phyloP scores from a whole-genome alignment of 2,797 vertebrate genomes.

The Squalus acanthias region DNA sequence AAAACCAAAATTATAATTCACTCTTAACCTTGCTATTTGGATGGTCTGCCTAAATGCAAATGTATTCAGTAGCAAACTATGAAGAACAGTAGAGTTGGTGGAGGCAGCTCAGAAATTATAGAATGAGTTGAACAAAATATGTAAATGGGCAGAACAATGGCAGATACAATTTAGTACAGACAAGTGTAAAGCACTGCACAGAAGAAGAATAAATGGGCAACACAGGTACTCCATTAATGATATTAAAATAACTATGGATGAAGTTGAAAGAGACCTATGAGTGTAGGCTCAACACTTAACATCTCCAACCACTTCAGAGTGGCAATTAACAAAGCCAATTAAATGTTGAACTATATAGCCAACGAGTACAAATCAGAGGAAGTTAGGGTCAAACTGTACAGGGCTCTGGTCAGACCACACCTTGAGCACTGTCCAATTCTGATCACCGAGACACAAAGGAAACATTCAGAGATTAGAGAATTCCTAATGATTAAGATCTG shows the following conservation, averaged over 20 bases:
- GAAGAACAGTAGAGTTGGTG: neutral
- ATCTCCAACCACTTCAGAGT: neutral
- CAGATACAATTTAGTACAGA: neutral
- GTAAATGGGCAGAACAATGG: neutral
- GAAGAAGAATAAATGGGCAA: neutral
- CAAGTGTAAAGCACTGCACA: neutral
- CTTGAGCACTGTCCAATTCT: neutral
- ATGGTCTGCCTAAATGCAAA: too few relatives aligned
- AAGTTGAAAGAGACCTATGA: neutral
- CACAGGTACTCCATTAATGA: neutral
- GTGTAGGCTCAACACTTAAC: neutral
- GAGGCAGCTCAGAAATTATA: neutral
- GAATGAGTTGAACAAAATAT: neutral
- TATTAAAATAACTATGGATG: neutral
- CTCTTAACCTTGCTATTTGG: neutral
- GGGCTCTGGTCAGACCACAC: neutral
- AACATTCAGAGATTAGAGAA: neutral
- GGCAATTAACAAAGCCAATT: neutral
- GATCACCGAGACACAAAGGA: neutral
- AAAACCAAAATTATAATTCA: neutral
- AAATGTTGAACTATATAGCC: neutral
- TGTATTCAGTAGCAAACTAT: too few relatives aligned
- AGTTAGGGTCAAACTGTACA: neutral
- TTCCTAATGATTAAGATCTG: neutral
- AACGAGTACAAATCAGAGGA: neutral